phyloP scores from a whole-genome alignment of 2,888 invertebrate genomes.

The Volucella bombylans region DNA sequence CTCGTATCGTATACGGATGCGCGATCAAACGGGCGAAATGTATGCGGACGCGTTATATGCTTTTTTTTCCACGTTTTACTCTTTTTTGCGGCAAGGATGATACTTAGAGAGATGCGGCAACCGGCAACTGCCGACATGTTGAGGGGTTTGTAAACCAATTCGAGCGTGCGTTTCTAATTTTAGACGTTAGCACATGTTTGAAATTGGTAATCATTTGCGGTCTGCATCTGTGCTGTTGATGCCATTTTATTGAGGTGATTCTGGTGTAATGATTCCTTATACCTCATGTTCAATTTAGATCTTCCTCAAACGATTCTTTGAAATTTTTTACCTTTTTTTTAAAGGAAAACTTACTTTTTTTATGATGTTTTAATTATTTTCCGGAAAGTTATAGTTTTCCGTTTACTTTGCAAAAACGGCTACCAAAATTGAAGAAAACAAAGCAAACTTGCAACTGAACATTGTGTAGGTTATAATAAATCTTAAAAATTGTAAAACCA shows the following conservation, averaged over 20 bases:
- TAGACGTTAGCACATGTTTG: conserved; percentile 72
- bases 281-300: conserved; percentile 30
- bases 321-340: background rate
- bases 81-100: conserved; percentile 50
- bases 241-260: conserved; percentile 72
- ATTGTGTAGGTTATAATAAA: too few relatives aligned
- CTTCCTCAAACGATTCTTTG: background rate
- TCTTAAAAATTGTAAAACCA: too few relatives aligned
- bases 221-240: conserved; percentile 59
- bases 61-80: conserved; percentile 20
- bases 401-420: too few relatives aligned
- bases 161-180: conserved; percentile 71
- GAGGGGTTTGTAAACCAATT: conserved; percentile 69
- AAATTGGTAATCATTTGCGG: conserved; percentile 71
- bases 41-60: conserved; percentile 56
- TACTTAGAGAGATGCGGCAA: conserved; percentile 52
- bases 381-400: background rate
- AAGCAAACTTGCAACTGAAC: too few relatives aligned
- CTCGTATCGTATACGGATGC: conserved; percentile 10
- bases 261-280: conserved; percentile 62
- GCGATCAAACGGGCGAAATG: conserved; percentile 40
- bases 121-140: conserved; percentile 40
- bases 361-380: conserved; percentile 3
- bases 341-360: background rate
- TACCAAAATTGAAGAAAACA: too few relatives aligned